Evolutionary conservation across 2,888 invertebrate species (phyloP), one percentile per base, ranked within the genome.

Genomic region (Dilophus febrilis): DNA sequence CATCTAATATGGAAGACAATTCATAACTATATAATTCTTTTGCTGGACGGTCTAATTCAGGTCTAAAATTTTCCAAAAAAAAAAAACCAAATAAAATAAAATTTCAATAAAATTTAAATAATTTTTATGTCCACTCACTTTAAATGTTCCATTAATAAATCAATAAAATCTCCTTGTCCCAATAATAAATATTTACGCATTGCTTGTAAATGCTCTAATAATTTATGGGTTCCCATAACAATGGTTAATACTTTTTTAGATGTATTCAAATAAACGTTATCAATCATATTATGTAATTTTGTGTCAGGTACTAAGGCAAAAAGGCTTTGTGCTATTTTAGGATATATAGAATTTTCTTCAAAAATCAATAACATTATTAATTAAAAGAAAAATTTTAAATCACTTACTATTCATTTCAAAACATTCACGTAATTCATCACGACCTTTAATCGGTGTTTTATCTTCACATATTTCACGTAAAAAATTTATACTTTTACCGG

Each of bases 401-500:
- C 33, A 34, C 18, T 46, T 46, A 58, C 67, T 66, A 47, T 65
- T 64, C 43, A 55, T 53, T 47, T 71, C 69, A 44, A 70, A 67
- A 31, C 69, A 61, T 32, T 69, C 63, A 38, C 67, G 67, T 27
- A 74, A 57, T 36, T 67, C 63, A 44, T 73, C 71, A 11, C 71
- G 63, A 6, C 71, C 74, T 32, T 71, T 70, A 34, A 81, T 65
- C 5, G 75, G 72, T 2, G 76, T 72, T 49, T 74, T 74, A 58
- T 90, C 86, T 48, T 84, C 78, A 63, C 95, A 94, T 37, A 94
- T 82, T 59, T 90, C 86, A 16, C 88, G 72, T 52, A 95, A 70
- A 62, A 92, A 95, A 64, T 94, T 91, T 41, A 95, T 90, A 55
- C 88, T 90, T 62, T 95, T 95, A 40, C 95, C 95, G 2, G 91